phyloP scores from a whole-genome alignment of 2,113 vertebrate species.

The Hemiprocne comata region DNA sequence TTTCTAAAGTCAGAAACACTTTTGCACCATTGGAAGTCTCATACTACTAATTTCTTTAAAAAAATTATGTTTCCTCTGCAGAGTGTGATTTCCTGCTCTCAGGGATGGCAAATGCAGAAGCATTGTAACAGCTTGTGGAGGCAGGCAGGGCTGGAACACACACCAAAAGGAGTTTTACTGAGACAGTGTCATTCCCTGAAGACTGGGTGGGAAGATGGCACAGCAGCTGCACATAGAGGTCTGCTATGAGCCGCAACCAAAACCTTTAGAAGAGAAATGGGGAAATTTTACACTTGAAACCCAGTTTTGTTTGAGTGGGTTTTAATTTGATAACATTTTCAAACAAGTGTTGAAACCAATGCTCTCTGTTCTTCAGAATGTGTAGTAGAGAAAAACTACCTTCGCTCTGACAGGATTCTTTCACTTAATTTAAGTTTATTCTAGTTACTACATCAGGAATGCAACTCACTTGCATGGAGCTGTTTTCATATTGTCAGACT shows the following conservation, averaged over 20 bases:
- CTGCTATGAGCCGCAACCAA: not conserved
- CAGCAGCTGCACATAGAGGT: not conserved
- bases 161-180: not conserved
- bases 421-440: not conserved
- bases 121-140: not conserved
- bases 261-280: not conserved
- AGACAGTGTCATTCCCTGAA: accelerated
- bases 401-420: not conserved
- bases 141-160: not conserved
- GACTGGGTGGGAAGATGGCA: not conserved
- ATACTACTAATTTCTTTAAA: not conserved
- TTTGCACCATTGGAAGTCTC: not conserved
- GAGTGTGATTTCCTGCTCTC: not conserved
- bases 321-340: not conserved
- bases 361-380: not conserved
- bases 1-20: not conserved
- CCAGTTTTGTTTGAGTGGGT: not conserved
- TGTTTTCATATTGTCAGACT: not conserved
- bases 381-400: not conserved
- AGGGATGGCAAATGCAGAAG: not conserved
- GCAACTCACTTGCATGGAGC: not conserved
- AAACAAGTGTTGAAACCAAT: not conserved
- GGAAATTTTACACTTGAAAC: not conserved
- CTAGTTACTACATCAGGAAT: not conserved
- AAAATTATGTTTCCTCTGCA: not conserved